Percentiles rank a stretch among this genome's conserved stretches.
Evolutionary conservation across 2,797 vertebrate species (phyloP).

Genomic region (Adrianichthys oophorus): DNA sequence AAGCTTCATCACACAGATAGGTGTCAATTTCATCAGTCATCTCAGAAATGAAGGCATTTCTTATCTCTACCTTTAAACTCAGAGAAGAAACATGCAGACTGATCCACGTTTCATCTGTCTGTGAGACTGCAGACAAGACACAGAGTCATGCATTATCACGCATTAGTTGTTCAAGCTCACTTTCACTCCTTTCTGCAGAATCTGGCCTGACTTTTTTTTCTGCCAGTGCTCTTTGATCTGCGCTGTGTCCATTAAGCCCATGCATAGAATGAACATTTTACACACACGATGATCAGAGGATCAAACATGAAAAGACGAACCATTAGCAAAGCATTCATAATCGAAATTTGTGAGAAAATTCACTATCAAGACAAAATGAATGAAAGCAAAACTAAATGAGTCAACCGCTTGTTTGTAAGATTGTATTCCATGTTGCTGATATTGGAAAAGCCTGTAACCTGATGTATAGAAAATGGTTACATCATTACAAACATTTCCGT

Average conservation of each 20-base stretch:
- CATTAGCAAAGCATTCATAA: background rate
- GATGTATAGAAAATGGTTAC: no score
- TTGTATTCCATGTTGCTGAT: no score
- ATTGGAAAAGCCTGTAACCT: no score
- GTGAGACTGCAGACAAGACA: slow-evolving; percentile 3
- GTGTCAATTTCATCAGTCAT: slow-evolving; percentile 10
- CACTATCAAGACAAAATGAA: background rate
- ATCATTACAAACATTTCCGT: no score
- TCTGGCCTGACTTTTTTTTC: background rate
- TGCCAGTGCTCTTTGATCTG: slow-evolving; percentile 24
- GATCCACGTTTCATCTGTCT: slow-evolving; percentile 2
- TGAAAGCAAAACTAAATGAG: background rate
- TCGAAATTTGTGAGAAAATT: background rate
- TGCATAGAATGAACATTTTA: background rate
- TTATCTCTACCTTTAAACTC: background rate
- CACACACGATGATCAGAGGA: slow-evolving; percentile 2
- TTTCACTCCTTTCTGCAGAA: background rate
- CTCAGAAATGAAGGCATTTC: background rate
- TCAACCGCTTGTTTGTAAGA: background rate
- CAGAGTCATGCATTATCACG: slow-evolving; percentile 16
- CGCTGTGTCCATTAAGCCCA: slow-evolving; percentile 2
- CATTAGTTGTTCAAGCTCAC: slow-evolving; percentile 21
- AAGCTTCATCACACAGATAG: background rate
- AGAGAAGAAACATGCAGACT: slow-evolving; percentile 2
- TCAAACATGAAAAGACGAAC: background rate